Evolutionary conservation across 2,797 vertebrate species (phyloP).

Genomic region (Echiichthys vipera): DNA sequence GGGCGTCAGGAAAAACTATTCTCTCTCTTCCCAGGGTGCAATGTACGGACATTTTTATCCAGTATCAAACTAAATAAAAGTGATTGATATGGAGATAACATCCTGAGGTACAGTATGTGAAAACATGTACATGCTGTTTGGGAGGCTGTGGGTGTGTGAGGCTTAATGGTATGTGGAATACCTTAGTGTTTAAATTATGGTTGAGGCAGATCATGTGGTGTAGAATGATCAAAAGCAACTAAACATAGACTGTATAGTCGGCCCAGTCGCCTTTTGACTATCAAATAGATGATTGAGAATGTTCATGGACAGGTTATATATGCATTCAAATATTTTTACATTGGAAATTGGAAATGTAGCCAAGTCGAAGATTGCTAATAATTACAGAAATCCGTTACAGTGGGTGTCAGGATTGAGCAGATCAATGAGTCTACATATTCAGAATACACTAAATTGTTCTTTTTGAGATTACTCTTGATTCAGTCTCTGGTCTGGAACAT

Average conservation of each 20-base stretch:
- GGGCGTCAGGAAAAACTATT: conserved; percentile 43
- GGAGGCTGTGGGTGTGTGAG: background rate
- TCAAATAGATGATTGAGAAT: background rate
- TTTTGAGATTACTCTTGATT: conserved; percentile 5
- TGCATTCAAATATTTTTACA: background rate
- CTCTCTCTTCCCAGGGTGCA: conserved; percentile 19
- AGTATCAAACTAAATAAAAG: conserved; percentile 7
- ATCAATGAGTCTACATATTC: background rate
- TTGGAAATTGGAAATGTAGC: background rate
- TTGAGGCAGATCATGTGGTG: conserved; percentile 5
- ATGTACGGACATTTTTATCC: background rate
- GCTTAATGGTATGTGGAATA: background rate
- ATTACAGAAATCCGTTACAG: background rate
- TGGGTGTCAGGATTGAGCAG: conserved; percentile 18
- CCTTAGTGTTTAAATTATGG: background rate
- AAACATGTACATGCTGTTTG: background rate
- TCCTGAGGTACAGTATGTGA: background rate
- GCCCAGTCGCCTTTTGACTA: no score
- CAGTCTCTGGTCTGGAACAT: background rate
- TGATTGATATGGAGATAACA: background rate
- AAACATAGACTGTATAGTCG: background rate
- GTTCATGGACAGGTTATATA: background rate
- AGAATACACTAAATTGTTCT: background rate
- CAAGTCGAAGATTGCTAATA: background rate
- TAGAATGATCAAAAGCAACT: background rate